These are phyloP conservation scores for Sphaerodactylus townsendi DNA, from an alignment of 2,113 vertebrate species.

Conservation along the genomic window DNA sequence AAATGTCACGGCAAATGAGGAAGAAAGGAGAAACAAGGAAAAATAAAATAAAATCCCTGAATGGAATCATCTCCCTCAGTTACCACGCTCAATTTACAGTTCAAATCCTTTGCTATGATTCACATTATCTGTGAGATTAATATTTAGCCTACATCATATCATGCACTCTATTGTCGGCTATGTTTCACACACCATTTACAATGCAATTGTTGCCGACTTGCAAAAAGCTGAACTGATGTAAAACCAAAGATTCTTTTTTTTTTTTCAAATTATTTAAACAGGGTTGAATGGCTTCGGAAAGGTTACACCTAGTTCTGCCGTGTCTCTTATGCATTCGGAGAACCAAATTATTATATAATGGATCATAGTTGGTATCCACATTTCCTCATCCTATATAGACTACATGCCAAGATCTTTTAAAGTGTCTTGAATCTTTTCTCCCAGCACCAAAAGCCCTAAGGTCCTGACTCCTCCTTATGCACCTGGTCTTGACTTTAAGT, in stretches of 20 bases:
- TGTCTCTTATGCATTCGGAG: background rate
- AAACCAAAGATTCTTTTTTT: background rate
- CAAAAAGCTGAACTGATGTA: conserved; percentile 1
- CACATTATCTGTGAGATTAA: conserved; percentile 18
- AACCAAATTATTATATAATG: background rate
- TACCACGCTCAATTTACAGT: conserved; percentile 9
- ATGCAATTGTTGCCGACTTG: conserved; percentile 1
- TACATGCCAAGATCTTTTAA: background rate
- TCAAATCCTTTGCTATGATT: conserved; percentile 22
- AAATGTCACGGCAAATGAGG: conserved; percentile 28
- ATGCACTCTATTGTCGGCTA: background rate
- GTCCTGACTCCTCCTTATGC: background rate
- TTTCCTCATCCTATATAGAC: background rate
- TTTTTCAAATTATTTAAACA: background rate
- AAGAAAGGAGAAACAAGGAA: background rate
- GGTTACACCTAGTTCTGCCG: background rate
- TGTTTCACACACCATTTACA: conserved; percentile 26
- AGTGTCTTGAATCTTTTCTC: background rate
- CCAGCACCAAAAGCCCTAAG: background rate
- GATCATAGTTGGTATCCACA: background rate
- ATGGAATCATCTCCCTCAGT: conserved; percentile 26
- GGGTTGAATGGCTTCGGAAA: background rate
- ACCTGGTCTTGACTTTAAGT: background rate
- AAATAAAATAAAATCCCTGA: background rate
- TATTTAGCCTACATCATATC: conserved; percentile 12